A percentile compares a stretch with the other conserved stretches of the same genome.
These are phyloP conservation scores for Acanthaster planci DNA, from an alignment of 35 echinoderm and acorn worm genomes.

Conservation along the genomic window DNA sequence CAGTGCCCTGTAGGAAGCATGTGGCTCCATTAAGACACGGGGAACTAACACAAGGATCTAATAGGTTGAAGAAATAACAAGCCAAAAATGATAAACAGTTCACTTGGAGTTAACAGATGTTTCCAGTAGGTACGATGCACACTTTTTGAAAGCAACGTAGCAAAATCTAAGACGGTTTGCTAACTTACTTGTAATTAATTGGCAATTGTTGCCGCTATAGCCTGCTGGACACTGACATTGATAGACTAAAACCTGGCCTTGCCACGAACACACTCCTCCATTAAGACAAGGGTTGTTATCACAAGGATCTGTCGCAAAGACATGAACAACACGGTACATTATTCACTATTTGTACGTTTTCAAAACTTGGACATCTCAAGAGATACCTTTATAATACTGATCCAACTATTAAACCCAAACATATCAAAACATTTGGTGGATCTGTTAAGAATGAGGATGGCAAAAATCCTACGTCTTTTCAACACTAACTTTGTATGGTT, in stretches of 20 bases:
- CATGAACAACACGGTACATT: neutral
- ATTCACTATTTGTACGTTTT: neutral
- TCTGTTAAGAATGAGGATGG: too few relatives aligned
- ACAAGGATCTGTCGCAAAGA: constrained; percentile 52
- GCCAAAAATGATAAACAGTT: neutral
- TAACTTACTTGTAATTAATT: neutral
- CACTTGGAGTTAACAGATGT: neutral
- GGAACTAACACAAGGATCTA: neutral
- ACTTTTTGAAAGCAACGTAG: neutral
- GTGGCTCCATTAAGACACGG: neutral
- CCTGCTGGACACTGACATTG: neutral
- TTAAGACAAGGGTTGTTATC: constrained; percentile 37
- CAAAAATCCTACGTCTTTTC: too few relatives aligned
- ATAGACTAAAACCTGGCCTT: constrained; percentile 9
- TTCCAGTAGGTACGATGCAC: neutral
- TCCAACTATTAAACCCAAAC: too few relatives aligned
- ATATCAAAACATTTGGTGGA: too few relatives aligned
- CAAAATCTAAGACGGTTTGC: neutral
- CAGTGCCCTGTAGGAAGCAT: neutral
- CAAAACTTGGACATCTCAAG: too few relatives aligned
- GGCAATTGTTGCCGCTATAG: constrained; percentile 2
- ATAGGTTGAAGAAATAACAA: neutral
- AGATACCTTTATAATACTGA: too few relatives aligned
- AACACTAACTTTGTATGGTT: too few relatives aligned
- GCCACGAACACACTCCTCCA: constrained; percentile 38